Percentiles rank a stretch among this genome's conserved stretches.
These are phyloP conservation scores for Listronotus oregonensis DNA, from an alignment of 1,140 invertebrate genomes.

Conservation along the genomic window DNA sequence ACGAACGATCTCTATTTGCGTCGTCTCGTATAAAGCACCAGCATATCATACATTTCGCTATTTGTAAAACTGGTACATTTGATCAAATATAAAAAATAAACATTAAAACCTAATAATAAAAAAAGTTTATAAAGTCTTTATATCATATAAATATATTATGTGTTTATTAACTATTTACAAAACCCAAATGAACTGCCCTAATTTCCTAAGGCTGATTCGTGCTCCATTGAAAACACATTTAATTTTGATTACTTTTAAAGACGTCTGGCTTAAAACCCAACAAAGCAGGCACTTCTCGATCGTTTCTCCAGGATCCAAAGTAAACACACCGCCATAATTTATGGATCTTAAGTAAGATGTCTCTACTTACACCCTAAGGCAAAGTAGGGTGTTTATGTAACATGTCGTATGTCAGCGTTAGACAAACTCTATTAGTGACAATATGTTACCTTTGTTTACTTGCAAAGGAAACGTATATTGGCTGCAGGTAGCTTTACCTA, in stretches of 20 bases:
- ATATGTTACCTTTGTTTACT: conserved; percentile 50
- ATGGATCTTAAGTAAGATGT: conserved; percentile 30
- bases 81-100: no score
- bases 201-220: not conserved
- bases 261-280: conserved; percentile 25
- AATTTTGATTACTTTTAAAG: conserved; percentile 24
- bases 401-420: conserved; percentile 52
- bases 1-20: no score
- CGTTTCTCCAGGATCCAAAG: conserved; percentile 18
- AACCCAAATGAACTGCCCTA: no score
- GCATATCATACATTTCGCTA: no score
- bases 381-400: conserved; percentile 44
- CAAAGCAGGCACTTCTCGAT: conserved; percentile 1
- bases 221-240: conserved; percentile 24
- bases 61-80: no score
- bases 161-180: no score
- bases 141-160: no score
- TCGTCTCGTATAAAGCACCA: no score
- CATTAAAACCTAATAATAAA: no score
- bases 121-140: no score
- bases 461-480: conserved; percentile 23
- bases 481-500: conserved; percentile 38
- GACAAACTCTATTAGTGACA: conserved; percentile 54
- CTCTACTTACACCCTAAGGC: conserved; percentile 30
- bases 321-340: conserved; percentile 37